Evolutionary conservation across 2,797 vertebrate species (phyloP), one percentile per base, ranked within the genome.

Genomic region (Karalla daura): DNA sequence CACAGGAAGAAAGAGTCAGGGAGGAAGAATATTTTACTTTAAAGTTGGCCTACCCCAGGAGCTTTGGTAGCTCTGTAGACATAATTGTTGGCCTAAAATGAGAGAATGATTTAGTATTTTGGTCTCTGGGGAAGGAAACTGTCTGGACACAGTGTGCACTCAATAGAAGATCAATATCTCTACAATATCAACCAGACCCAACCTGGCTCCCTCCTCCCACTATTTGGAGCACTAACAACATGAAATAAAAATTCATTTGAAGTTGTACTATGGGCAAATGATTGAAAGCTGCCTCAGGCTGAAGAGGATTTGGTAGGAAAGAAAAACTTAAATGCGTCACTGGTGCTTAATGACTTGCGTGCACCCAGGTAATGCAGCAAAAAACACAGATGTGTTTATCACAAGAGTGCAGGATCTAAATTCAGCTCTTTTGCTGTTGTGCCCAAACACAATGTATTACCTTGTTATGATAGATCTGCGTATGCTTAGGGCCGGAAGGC

Each of bases 161-260:
- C 86, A 76, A 88, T 88, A 89, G 69, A 58, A 64, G 80, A 88
- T 92, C 89, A 86, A 89, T 90, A 88, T 52, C 53, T 60, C 83
- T 72, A 65, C 85, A 86, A 67, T 88, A 80, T 85, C 81, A 89
- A 69, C 70, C 71, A 71, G 70, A 60, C 74, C 67, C 62, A 69
- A 74, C 20, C 62, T 27, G 68, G 59, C 78, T 86, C 66, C 65
- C 70, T 77, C 80, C 81, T 73, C 76, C 62, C 37, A 52, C 77
- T 69, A 67, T 72, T 43, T 25, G n/a, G 47, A 71, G 60, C 71
- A 74, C 78, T 82, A 77, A 84, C 78, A 77, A 86, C 74, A 82
- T 77, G 61, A 85, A 71, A 86, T 87, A 60, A 85, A 87, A 80
- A 78, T 75, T 78, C 69, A 81, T 88, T 89, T 86, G 76, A 86